Evolutionary conservation across 1,140 invertebrate species (phyloP).

Genomic region (Chelonus insularis): DNA sequence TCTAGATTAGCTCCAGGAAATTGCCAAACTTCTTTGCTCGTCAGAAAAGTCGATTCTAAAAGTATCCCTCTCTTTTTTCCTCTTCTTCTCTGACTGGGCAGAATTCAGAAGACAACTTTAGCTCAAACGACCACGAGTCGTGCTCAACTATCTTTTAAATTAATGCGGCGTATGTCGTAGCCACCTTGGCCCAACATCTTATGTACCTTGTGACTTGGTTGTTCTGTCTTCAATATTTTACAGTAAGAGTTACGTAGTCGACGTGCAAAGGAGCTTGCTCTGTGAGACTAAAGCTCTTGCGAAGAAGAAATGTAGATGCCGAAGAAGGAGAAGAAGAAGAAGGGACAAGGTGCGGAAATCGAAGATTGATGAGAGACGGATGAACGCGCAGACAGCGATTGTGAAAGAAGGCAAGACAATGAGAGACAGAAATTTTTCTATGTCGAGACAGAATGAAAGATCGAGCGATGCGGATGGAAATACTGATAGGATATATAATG

Average conservation of each 20-base stretch:
- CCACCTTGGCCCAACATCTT: background rate
- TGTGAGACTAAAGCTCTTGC: background rate
- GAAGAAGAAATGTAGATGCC: too few species aligned
- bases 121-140: background rate
- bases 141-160: background rate
- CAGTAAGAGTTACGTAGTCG: conserved; percentile 7
- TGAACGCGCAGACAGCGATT: background rate
- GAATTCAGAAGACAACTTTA: conserved; percentile 33
- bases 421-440: conserved; percentile 17
- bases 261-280: background rate
- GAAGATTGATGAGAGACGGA: conserved; percentile 15
- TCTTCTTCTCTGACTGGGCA: conserved; percentile 15
- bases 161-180: background rate
- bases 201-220: background rate
- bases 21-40: conserved; percentile 58
- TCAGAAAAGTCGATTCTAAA: conserved; percentile 55
- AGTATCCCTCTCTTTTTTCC: conserved; percentile 42
- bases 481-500: background rate
- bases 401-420: background rate
- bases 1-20: conserved; percentile 59
- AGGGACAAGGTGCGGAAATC: background rate
- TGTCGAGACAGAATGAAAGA: conserved; percentile 10
- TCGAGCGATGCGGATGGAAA: conserved; percentile 12
- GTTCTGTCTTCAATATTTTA: conserved; percentile 7
- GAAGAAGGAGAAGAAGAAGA: too few species aligned